Base-by-base conservation (phyloP, 2,888 invertebrate genomes). In the Flexamia atlantica region DNA sequence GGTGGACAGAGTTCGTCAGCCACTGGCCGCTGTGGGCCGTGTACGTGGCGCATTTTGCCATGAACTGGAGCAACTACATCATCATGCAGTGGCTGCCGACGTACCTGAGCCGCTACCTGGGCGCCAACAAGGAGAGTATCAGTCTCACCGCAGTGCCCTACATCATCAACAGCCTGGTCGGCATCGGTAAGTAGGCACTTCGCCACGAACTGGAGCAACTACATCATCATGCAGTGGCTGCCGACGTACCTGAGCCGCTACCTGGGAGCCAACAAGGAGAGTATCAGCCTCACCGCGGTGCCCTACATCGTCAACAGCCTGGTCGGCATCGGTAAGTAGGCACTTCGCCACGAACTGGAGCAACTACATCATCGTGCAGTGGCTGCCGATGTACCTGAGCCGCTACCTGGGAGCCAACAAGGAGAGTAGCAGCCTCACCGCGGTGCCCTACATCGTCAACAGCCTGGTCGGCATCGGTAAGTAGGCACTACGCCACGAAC, bases 321-420 rank as follows among this genome's bases (percentile, higher is more conserved):
- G 53, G 92, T 94, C 86, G 94, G 95, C 50, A 93, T 95, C 81
- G 93, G 94, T 93, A 89, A 3, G 74, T 42, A 42, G 2, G 64
- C 95, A 95, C 90, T 95, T 95, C 89, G 93, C 94, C 36, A 95
- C 95, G 95, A 95, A 95, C 89, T 95, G 95, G 95, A 94, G 94
- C 81, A 95, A 94, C 88, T 95, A 95, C 88, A 95, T 95, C 86
- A 94, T 95, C 87, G 95, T 95, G 95, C 94, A 95, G 89, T 95
- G 95, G 95, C 90, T 95, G 85, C 95, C 95, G 3, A 95, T 95
- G 0, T 95, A 95, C 89, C 90, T 95, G 87, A 90, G 93, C 0
- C 90, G 93, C 84, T 92, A 92, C 88, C 90, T 95, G 50, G 93
- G 93, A 23, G 95, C 93, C 1, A 93, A 94, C 87, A 92, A 93